Percentiles rank a stretch among this genome's conserved stretches.
These are phyloP conservation scores for Diploptera punctata DNA, from an alignment of 2,888 invertebrate genomes.

Conservation along the genomic window DNA sequence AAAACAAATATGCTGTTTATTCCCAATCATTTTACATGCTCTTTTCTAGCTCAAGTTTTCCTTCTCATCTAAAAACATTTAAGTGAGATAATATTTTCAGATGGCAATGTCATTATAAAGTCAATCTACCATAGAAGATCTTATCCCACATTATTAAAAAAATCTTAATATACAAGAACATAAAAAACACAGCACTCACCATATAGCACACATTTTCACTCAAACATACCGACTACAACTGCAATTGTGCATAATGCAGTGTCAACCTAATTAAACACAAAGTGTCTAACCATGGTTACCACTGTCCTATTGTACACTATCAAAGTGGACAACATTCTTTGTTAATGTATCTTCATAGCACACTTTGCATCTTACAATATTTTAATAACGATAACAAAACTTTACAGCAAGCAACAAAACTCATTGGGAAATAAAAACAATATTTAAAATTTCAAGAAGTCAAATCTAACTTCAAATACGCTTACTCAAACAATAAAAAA, in stretches of 20 bases:
- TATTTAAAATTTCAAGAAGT: constrained; percentile 40
- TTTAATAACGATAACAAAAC: constrained; percentile 39
- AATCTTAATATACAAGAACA: constrained; percentile 37
- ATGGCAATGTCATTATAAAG: constrained; percentile 25
- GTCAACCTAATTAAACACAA: constrained; percentile 25
- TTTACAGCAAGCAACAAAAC: constrained; percentile 40
- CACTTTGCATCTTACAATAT: constrained; percentile 28
- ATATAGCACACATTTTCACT: constrained; percentile 12
- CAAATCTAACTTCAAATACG: constrained; percentile 35
- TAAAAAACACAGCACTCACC: constrained; percentile 20
- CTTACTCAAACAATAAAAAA: constrained; percentile 37
- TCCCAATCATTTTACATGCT: too few relatives aligned
- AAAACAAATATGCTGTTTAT: too few relatives aligned
- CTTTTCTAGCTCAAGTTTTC: too few relatives aligned
- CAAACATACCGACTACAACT: constrained; percentile 23
- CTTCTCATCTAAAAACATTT: constrained; percentile 25
- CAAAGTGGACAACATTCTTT: constrained; percentile 5
- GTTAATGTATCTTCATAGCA: background rate
- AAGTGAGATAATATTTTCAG: constrained; percentile 22
- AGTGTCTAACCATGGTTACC: background rate
- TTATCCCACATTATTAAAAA: constrained; percentile 35
- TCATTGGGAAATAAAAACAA: constrained; percentile 37
- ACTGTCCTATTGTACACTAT: constrained; percentile 8
- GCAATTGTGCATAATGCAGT: constrained; percentile 32
- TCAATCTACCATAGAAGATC: constrained; percentile 29